Conservation (phyloP, 2,113 vertebrate genomes). For the Ictalurus punctatus region DNA sequence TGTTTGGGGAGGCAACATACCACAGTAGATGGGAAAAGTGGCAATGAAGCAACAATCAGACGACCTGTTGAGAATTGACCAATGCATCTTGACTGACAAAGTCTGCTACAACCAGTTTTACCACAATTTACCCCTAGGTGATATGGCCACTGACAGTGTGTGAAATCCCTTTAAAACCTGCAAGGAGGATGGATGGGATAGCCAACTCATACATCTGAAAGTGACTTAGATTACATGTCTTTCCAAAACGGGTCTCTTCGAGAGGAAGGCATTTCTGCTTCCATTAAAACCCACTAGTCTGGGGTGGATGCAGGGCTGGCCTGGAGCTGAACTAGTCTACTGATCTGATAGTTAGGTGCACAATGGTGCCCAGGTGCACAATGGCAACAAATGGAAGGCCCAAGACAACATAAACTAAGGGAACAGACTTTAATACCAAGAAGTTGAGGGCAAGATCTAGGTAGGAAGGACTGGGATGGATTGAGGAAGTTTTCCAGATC, state of each 20-base stretch:
- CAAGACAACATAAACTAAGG: not conserved
- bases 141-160: not conserved
- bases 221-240: not conserved
- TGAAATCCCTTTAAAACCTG: not conserved
- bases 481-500: not conserved
- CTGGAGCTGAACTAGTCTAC: not conserved
- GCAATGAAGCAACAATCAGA: constrained; percentile 7
- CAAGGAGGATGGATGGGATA: not conserved
- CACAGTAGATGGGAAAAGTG: not conserved
- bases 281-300: not conserved
- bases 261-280: not conserved
- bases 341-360: not conserved
- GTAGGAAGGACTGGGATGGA: not conserved
- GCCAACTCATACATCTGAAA: not conserved
- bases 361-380: not conserved
- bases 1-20: constrained; percentile 18
- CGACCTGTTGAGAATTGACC: not conserved
- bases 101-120: not conserved
- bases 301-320: not conserved
- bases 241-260: not conserved
- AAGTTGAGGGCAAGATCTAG: not conserved
- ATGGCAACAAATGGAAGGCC: not conserved
- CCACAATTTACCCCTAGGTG: not conserved
- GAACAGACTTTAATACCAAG: not conserved
- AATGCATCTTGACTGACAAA: too few species aligned